Evolutionary conservation across 2,888 invertebrate species (phyloP).

Genomic region (Yponomeuta plumbellus): DNA sequence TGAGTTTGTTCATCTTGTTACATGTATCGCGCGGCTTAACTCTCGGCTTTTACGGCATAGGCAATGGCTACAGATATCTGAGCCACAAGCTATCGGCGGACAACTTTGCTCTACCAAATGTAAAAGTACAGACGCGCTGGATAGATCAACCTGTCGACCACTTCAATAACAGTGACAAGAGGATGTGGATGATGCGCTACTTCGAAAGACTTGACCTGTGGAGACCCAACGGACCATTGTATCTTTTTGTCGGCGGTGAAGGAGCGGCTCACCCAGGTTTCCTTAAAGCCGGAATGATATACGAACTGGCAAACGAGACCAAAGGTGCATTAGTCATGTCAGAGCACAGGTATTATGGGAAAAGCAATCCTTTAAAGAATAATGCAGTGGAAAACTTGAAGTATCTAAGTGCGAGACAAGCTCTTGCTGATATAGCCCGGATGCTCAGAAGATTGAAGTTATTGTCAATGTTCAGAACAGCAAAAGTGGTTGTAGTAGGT

Average conservation of each 20-base stretch:
- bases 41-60: constrained; percentile 35
- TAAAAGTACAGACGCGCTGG: constrained; percentile 37
- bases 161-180: constrained; percentile 42
- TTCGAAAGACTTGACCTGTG: constrained; percentile 49
- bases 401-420: constrained; percentile 54
- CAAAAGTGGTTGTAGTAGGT: constrained; percentile 59
- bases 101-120: constrained; percentile 22
- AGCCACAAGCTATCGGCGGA: constrained; percentile 34
- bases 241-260: constrained; percentile 55
- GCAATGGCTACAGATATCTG: constrained; percentile 36
- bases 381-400: constrained; percentile 42
- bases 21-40: constrained; percentile 21
- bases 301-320: constrained; percentile 58
- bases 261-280: constrained; percentile 40
- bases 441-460: constrained; percentile 42
- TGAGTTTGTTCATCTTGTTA: not conserved
- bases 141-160: constrained; percentile 56
- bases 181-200: constrained; percentile 58
- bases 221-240: constrained; percentile 50
- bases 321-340: constrained; percentile 51
- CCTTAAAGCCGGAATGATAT: constrained; percentile 47
- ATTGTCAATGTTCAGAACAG: constrained; percentile 34
- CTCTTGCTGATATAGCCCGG: constrained; percentile 52
- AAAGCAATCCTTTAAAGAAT: constrained; percentile 52
- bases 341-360: constrained; percentile 64